Percentiles rank a stretch among this genome's conserved stretches.
Evolutionary conservation across 2,797 vertebrate species (phyloP).

Genomic region (Sebastiscus tertius): DNA sequence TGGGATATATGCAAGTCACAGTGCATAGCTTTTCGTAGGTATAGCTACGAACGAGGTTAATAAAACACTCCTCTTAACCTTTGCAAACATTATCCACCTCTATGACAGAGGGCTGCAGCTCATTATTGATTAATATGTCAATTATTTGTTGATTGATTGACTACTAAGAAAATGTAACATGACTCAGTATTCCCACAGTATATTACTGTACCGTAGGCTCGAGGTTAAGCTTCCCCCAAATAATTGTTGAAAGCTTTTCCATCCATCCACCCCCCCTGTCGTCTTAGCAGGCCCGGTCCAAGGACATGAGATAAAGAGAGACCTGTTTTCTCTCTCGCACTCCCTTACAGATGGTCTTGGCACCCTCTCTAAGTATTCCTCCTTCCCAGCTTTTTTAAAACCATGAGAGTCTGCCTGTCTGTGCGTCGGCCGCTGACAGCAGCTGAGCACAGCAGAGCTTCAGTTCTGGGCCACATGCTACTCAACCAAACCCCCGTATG

Average conservation of each 20-base stretch:
- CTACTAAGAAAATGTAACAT: not conserved
- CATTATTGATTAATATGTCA: not conserved
- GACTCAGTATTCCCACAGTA: not conserved
- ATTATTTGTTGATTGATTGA: not conserved
- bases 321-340: constrained; percentile 55
- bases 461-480: constrained; percentile 38
- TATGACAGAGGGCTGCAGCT: not conserved
- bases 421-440: constrained; percentile 35
- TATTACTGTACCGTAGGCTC: not conserved
- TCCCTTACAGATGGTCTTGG: constrained; percentile 63
- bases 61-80: not conserved
- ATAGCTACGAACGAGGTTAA: not conserved
- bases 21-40: too few relatives aligned
- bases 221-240: not conserved
- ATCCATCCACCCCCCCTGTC: constrained; percentile 1
- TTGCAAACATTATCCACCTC: not conserved
- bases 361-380: constrained; percentile 45
- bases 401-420: constrained; percentile 29
- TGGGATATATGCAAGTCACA: too few relatives aligned
- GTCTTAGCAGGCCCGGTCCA: constrained; percentile 24
- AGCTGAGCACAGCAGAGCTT: constrained; percentile 43
- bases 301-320: constrained; percentile 58
- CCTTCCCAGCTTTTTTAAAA: constrained; percentile 49
- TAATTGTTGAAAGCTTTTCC: constrained; percentile 5
- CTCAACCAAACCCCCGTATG: constrained; percentile 4